phyloP scores from a whole-genome alignment of 1,140 invertebrate species.

The Caerostris darwini region DNA sequence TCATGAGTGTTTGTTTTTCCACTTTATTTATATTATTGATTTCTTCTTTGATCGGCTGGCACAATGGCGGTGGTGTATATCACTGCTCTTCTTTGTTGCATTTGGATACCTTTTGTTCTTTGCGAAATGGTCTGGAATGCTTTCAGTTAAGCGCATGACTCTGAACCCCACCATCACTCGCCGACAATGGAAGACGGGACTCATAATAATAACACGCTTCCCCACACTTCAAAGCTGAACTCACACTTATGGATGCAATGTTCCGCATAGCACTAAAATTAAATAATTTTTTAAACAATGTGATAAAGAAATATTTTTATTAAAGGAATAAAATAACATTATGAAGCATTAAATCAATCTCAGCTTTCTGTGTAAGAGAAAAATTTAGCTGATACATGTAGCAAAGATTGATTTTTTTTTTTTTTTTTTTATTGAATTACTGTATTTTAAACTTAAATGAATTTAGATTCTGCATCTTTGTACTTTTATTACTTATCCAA shows the following conservation, averaged over 20 bases:
- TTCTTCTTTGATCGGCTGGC: slow-evolving; percentile 45
- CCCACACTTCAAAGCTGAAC: not conserved
- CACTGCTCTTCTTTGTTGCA: slow-evolving; percentile 43
- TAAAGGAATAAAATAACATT: no score
- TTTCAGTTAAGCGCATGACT: slow-evolving; percentile 13
- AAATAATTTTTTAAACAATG: not conserved
- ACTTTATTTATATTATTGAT: slow-evolving; percentile 75
- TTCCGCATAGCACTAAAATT: not conserved
- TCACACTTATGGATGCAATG: not conserved
- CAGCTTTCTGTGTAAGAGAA: no score
- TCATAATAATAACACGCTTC: not conserved
- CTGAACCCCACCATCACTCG: not conserved
- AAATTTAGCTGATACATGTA: no score
- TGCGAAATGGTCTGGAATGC: slow-evolving; percentile 37
- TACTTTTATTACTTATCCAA: no score
- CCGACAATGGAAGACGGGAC: not conserved
- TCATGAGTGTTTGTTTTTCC: slow-evolving; percentile 67
- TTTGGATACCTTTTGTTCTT: slow-evolving; percentile 19
- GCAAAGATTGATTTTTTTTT: no score
- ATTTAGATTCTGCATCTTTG: no score
- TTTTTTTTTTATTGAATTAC: no score
- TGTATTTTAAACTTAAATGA: no score
- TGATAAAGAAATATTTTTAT: not conserved
- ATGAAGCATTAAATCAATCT: no score
- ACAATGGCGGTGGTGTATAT: slow-evolving; percentile 43